phyloP scores from a whole-genome alignment of 2,888 invertebrate species.

The Patella ulyssiponensis region DNA sequence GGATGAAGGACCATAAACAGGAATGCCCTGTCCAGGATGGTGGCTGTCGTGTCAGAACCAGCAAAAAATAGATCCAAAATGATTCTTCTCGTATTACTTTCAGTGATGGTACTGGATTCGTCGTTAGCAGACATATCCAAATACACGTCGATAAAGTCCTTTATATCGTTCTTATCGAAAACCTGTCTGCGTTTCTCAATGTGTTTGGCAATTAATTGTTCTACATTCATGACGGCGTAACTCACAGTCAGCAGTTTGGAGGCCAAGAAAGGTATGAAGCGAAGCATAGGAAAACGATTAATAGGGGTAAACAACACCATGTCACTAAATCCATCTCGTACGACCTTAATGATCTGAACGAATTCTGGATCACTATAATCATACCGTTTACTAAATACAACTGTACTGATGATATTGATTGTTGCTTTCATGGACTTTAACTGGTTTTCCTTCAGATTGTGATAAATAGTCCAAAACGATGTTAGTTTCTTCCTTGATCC shows the following conservation, averaged over 20 bases:
- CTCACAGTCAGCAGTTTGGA: constrained; percentile 39
- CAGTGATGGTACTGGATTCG: background rate
- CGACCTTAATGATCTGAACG: constrained; percentile 44
- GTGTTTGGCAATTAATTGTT: constrained; percentile 43
- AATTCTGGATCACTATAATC: constrained; percentile 49
- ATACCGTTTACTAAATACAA: constrained; percentile 59
- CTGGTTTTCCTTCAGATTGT: constrained; percentile 33
- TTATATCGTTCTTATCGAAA: constrained; percentile 48
- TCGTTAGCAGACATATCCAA: background rate
- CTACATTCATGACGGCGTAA: constrained; percentile 42
- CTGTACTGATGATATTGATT: constrained; percentile 57
- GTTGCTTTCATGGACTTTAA: constrained; percentile 49
- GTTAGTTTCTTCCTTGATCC: constrained; percentile 46
- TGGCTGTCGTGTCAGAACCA: too few relatives aligned
- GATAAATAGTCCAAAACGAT: too few relatives aligned
- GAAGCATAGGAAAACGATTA: constrained; percentile 52
- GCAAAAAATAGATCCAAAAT: too few relatives aligned
- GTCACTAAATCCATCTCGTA: constrained; percentile 48
- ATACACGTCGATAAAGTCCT: constrained; percentile 55
- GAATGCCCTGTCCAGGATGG: too few relatives aligned
- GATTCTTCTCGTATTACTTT: too few relatives aligned
- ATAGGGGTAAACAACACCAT: constrained; percentile 50
- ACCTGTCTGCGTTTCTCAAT: constrained; percentile 50
- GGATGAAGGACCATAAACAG: too few relatives aligned
- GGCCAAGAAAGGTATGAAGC: constrained; percentile 45